phyloP scores from a whole-genome alignment of 2,797 vertebrate species.

The Decapterus maruadsi region DNA sequence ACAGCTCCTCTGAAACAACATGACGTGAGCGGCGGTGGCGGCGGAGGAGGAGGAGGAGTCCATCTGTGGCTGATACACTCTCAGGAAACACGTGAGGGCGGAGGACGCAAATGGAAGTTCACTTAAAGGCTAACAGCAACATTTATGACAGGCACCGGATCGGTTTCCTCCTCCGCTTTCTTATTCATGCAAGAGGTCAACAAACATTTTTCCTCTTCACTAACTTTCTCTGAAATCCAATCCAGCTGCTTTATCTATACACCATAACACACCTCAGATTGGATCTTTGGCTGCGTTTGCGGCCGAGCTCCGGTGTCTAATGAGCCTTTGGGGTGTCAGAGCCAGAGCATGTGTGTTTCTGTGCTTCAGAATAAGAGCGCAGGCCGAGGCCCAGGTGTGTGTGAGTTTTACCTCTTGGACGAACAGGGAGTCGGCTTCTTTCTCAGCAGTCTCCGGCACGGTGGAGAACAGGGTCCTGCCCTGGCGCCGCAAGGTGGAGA shows the following conservation, averaged over 20 bases:
- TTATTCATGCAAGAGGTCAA: conserved; percentile 12
- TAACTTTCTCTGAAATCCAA: conserved; percentile 20
- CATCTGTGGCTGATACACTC: conserved; percentile 55
- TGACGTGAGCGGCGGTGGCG: conserved; percentile 31
- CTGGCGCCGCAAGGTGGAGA: conserved; percentile 90
- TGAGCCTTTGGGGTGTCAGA: conserved; percentile 16
- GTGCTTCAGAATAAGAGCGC: conserved; percentile 9
- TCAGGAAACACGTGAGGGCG: conserved; percentile 55
- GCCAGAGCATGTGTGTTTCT: conserved; percentile 48
- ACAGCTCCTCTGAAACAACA: conserved; percentile 56
- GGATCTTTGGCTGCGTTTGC: not conserved
- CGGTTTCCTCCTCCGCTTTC: conserved; percentile 15
- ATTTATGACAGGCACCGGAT: conserved; percentile 15
- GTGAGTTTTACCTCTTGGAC: conserved; percentile 92
- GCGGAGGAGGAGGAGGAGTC: conserved; percentile 5
- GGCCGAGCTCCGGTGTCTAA: conserved; percentile 3
- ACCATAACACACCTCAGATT: conserved; percentile 7
- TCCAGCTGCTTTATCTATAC: not conserved
- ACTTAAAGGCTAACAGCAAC: conserved; percentile 41
- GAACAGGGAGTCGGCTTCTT: conserved; percentile 93
- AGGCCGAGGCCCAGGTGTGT: conserved; percentile 29
- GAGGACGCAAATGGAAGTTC: conserved; percentile 54
- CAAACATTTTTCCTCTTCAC: conserved; percentile 9
- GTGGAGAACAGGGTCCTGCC: conserved; percentile 91
- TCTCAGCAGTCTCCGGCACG: conserved; percentile 92